Evolutionary conservation across 2,113 vertebrate species (phyloP).

Genomic region (Xenotilapia longispinis): DNA sequence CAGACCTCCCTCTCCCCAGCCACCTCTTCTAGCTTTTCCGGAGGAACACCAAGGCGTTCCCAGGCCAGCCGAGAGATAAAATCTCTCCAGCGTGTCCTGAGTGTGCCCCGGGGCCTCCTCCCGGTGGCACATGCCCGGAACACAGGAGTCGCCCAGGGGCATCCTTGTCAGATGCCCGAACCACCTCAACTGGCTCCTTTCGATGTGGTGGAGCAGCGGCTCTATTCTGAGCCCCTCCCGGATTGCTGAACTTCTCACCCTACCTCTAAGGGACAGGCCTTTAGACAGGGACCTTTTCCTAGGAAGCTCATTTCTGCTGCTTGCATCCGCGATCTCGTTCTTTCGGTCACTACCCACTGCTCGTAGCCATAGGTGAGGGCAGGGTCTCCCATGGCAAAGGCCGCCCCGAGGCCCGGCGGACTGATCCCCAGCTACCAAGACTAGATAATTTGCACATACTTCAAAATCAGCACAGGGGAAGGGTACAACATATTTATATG

Average conservation of each 20-base stretch:
- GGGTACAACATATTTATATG: neutral
- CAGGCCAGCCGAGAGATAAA: neutral
- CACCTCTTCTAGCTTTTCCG: accelerated
- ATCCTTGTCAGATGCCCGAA: neutral
- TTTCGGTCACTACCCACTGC: neutral
- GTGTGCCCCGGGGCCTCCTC: accelerated
- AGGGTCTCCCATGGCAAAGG: neutral
- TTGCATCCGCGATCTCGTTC: accelerated
- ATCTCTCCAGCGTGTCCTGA: neutral
- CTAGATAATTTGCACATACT: neutral
- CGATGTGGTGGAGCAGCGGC: accelerated
- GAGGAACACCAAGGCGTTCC: neutral
- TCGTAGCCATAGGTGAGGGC: neutral
- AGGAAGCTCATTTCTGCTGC: accelerated
- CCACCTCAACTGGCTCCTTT: accelerated
- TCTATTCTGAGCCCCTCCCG: neutral
- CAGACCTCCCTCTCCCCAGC: accelerated
- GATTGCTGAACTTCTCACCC: neutral
- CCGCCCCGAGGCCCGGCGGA: neutral
- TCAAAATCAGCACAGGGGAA: accelerated
- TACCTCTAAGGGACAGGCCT: accelerated
- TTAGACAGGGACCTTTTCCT: no score
- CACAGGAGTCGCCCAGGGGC: neutral
- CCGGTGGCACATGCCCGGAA: accelerated
- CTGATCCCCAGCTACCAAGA: neutral